A percentile compares a stretch with the other conserved stretches of the same genome.
Conservation (phyloP, 2,797 vertebrate genomes). For the Parambassis ranga region DNA sequence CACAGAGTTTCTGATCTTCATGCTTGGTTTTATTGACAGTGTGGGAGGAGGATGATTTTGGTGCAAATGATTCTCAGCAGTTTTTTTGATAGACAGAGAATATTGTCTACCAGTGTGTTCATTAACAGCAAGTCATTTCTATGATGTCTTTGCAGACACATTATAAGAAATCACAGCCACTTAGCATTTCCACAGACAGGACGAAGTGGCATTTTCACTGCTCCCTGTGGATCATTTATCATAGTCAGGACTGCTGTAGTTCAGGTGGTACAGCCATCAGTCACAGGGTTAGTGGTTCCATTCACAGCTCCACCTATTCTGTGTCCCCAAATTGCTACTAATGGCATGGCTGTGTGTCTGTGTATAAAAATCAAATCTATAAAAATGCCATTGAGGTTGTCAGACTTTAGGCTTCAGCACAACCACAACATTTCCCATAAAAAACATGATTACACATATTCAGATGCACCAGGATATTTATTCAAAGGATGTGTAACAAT, state of each 20-base stretch:
- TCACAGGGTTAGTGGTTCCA: background rate
- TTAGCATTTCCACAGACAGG: slow-evolving; percentile 14
- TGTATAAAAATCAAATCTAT: no score
- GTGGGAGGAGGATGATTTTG: slow-evolving; percentile 1
- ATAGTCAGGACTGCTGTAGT: background rate
- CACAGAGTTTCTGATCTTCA: slow-evolving; percentile 10
- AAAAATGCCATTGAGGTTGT: no score
- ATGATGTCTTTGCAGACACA: background rate
- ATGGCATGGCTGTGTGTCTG: no score
- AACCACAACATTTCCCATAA: no score
- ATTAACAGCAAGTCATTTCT: background rate
- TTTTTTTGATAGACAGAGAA: slow-evolving; percentile 8
- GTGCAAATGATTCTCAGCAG: slow-evolving; percentile 8
- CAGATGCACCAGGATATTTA: no score
- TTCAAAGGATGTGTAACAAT: no score
- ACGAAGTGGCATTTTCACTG: slow-evolving; percentile 30
- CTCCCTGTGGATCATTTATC: slow-evolving; percentile 20
- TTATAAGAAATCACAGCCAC: slow-evolving; percentile 27
- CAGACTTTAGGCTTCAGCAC: no score
- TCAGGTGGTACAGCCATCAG: background rate
- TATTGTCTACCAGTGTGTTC: background rate
- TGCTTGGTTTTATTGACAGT: slow-evolving; percentile 3
- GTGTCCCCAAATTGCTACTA: no score
- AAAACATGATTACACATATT: no score
- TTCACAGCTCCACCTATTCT: background rate